Evolutionary conservation across 2,113 vertebrate species (phyloP).

Genomic region (Jaculus jaculus): DNA sequence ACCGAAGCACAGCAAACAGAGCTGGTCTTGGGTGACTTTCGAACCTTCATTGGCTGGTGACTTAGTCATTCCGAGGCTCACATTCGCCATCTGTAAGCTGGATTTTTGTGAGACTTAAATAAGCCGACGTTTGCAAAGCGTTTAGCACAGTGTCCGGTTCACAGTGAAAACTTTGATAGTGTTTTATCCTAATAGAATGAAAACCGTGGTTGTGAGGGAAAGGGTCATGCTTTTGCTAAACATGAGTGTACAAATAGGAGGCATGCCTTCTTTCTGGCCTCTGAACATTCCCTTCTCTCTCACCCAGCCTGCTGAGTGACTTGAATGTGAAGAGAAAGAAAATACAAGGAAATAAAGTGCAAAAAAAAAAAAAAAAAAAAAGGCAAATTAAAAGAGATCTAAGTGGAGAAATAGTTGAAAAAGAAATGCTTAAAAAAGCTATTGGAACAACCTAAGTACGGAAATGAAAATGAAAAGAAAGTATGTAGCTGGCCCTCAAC

Average conservation of each 20-base stretch:
- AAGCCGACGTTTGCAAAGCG: not conserved
- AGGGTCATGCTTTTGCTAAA: not conserved
- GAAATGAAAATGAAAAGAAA: slow-evolving; percentile 7
- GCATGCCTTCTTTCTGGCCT: not conserved
- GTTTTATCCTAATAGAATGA: not conserved
- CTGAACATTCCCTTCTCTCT: not conserved
- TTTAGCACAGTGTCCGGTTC: not conserved
- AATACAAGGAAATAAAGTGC: not conserved
- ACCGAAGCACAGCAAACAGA: not conserved
- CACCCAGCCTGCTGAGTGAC: not conserved
- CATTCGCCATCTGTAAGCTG: not conserved
- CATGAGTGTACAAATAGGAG: not conserved
- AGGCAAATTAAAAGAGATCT: not conserved
- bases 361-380: not conserved
- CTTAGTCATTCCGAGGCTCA: not conserved
- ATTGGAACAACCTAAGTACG: slow-evolving; percentile 40
- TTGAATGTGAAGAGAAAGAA: slow-evolving; percentile 9
- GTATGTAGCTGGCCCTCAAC: slow-evolving; percentile 45
- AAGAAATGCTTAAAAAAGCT: slow-evolving; percentile 23
- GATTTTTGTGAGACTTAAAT: not conserved
- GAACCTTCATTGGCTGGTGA: not conserved
- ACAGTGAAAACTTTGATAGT: not conserved
- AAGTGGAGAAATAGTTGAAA: not conserved
- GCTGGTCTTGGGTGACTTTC: slow-evolving; percentile 1
- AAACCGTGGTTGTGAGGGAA: not conserved